These are phyloP conservation scores for Shinisaurus crocodilurus DNA, from an alignment of 2,113 vertebrate genomes.

Conservation along the genomic window DNA sequence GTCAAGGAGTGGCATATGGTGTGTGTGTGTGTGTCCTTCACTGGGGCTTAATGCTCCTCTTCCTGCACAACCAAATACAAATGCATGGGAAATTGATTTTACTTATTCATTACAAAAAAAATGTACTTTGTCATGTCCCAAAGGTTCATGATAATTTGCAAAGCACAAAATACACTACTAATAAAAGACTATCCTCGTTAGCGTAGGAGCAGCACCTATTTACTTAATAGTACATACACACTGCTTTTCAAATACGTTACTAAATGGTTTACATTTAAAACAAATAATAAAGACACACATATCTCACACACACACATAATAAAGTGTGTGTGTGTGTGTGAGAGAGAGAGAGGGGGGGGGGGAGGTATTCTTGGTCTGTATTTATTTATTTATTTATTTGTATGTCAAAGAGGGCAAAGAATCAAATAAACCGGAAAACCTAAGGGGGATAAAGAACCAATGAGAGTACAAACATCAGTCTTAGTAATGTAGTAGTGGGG, in stretches of 20 bases:
- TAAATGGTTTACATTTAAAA: background rate
- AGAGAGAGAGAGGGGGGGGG: too few species aligned
- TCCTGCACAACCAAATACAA: conserved; percentile 27
- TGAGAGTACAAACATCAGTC: background rate
- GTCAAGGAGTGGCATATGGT: too few species aligned
- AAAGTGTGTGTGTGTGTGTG: too few species aligned
- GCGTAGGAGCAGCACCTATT: background rate
- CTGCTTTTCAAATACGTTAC: background rate
- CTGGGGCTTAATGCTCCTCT: background rate
- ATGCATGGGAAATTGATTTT: background rate
- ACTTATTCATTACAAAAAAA: background rate
- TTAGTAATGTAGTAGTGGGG: background rate
- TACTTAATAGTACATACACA: background rate
- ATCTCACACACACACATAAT: too few species aligned
- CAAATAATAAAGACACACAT: background rate
- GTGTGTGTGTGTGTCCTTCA: background rate
- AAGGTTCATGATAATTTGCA: background rate
- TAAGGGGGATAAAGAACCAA: background rate
- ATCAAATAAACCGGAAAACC: background rate
- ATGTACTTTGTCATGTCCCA: background rate
- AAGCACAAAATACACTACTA: background rate
- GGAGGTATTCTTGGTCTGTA: background rate
- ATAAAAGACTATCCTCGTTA: background rate
- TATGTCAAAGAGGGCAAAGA: background rate
- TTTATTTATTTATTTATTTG: too few species aligned